phyloP scores from a whole-genome alignment of 2,797 vertebrate species.

The Malurus leucopterus region DNA sequence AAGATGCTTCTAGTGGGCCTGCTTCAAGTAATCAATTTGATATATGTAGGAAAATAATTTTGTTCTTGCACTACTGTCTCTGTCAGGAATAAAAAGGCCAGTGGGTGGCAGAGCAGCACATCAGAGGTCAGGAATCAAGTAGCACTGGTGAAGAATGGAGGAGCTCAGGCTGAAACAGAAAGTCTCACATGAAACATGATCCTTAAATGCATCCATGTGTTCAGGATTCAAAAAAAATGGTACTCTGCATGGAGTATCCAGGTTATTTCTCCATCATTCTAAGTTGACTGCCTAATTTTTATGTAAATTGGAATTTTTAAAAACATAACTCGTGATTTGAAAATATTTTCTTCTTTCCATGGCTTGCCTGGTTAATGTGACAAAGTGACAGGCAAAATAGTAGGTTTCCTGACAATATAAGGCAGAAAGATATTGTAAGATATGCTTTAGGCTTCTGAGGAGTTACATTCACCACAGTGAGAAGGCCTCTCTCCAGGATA shows the following conservation, averaged over 20 bases:
- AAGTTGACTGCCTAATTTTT: background rate
- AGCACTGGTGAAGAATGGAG: background rate
- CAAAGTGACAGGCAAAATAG: background rate
- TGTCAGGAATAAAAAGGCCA: background rate
- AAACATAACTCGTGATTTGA: background rate
- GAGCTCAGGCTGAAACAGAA: background rate
- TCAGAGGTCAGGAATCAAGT: background rate
- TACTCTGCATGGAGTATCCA: background rate
- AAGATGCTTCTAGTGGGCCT: background rate
- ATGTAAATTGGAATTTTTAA: background rate
- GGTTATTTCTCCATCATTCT: background rate
- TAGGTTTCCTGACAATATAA: background rate
- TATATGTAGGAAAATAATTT: rapidly evolving
- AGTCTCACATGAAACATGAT: background rate
- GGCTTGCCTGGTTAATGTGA: background rate
- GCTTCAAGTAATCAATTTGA: background rate
- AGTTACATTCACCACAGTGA: rapidly evolving
- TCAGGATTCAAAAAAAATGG: background rate
- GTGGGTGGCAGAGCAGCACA: conserved; percentile 43
- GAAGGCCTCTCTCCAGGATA: background rate
- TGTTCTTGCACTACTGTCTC: background rate
- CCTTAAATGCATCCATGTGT: background rate
- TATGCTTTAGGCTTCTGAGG: background rate
- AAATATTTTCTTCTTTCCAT: background rate
- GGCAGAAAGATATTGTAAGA: background rate